Conservation (phyloP, 2,888 invertebrate genomes). For the Cremastinae sp. region DNA sequence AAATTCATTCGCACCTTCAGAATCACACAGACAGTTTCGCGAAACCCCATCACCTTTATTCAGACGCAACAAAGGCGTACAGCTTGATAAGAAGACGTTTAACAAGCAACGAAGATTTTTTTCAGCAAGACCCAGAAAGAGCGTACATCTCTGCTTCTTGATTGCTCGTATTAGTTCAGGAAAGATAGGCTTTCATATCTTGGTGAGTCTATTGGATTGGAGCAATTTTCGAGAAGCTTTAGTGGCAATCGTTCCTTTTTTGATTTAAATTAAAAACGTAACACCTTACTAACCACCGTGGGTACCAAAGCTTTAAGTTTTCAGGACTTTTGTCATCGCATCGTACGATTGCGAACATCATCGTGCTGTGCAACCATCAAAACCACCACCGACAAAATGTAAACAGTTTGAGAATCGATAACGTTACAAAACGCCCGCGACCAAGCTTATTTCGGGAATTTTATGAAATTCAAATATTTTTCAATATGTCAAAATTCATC, state of each 20-base stretch:
- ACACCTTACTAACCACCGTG: not conserved
- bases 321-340: not conserved
- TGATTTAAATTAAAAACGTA: not conserved
- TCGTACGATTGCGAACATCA: not conserved
- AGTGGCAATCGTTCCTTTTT: not conserved
- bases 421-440: constrained; percentile 73
- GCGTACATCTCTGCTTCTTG: not conserved
- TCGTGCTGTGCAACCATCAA: constrained; percentile 35
- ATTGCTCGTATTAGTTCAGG: constrained; percentile 32
- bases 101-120: constrained; percentile 23
- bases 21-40: not conserved
- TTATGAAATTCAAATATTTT: constrained; percentile 69
- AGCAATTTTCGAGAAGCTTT: constrained; percentile 3
- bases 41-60: constrained; percentile 20
- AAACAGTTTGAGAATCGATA: constrained; percentile 17
- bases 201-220: not conserved
- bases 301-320: constrained; percentile 22
- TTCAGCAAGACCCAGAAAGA: not conserved
- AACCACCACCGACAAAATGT: constrained; percentile 4
- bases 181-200: constrained; percentile 13
- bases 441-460: constrained; percentile 76
- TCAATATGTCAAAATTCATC: constrained; percentile 38
- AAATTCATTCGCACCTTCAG: constrained; percentile 10
- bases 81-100: constrained; percentile 11
- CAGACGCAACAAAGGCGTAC: not conserved